Conservation (phyloP, 1,140 invertebrate species). For the Drosophila sulfurigaster region DNA sequence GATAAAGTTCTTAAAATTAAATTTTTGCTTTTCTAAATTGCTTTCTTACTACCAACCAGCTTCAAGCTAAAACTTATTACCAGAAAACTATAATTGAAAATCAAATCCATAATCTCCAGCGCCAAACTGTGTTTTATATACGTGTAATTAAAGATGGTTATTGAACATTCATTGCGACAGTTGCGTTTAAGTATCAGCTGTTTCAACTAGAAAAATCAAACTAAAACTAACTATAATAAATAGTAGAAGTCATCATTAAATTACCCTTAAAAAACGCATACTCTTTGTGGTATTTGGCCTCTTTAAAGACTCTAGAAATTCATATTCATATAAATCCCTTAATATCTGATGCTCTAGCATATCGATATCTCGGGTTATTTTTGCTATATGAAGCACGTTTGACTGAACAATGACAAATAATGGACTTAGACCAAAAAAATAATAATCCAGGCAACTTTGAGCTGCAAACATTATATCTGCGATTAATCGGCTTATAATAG, state of each 20-base stretch:
- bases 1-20: no score
- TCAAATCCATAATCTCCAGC: constrained; percentile 13
- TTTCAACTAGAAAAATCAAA: constrained; percentile 6
- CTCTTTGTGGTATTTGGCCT: not conserved
- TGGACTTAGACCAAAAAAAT: not conserved
- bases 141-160: constrained; percentile 8
- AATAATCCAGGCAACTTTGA: not conserved
- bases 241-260: not conserved
- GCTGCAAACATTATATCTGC: not conserved
- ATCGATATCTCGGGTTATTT: constrained; percentile 1
- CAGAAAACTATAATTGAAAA: constrained; percentile 4
- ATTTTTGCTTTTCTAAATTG: no score
- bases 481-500: not conserved
- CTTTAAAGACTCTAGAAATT: not conserved
- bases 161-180: not conserved
- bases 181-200: not conserved
- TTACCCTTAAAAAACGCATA: not conserved
- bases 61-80: constrained; percentile 8
- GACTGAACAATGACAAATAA: not conserved
- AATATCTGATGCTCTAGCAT: constrained; percentile 1
- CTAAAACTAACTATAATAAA: no score
- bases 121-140: constrained; percentile 3
- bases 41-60: no score
- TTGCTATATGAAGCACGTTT: not conserved
- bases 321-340: not conserved